These are phyloP conservation scores for Heteromyza rotundicornis DNA, from an alignment of 2,888 invertebrate species.

Conservation along the genomic window DNA sequence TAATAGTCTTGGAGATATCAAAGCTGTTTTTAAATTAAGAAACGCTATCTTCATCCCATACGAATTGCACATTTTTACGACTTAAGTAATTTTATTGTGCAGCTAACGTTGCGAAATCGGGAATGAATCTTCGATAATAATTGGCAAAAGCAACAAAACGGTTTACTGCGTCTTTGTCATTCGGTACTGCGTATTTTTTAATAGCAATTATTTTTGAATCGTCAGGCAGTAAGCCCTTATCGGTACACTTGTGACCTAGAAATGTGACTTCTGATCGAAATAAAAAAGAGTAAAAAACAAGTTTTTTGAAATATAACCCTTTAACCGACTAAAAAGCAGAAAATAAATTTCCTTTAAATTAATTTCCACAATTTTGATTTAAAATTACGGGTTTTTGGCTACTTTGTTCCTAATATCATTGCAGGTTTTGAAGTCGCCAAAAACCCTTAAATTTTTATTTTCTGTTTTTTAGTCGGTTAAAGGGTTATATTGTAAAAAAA, in stretches of 20 bases:
- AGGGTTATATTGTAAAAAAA: no score
- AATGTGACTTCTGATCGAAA: neutral
- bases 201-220: neutral
- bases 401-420: no score
- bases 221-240: neutral
- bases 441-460: no score
- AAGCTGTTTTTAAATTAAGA: neutral
- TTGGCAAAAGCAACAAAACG: neutral
- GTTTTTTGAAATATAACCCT: no score
- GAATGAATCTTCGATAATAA: constrained; percentile 1
- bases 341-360: no score
- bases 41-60: neutral
- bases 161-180: neutral
- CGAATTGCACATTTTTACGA: neutral
- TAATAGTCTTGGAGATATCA: neutral
- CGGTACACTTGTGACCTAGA: neutral
- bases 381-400: no score
- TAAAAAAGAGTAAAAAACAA: no score
- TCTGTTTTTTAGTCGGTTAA: no score
- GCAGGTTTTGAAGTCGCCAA: no score
- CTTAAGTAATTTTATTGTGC: neutral
- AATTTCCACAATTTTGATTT: no score
- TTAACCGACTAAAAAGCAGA: no score
- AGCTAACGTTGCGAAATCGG: neutral
- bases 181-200: neutral